Evolutionary conservation across 2,113 vertebrate genomes (phyloP).

Genomic region (Xiphophorus maculatus): DNA sequence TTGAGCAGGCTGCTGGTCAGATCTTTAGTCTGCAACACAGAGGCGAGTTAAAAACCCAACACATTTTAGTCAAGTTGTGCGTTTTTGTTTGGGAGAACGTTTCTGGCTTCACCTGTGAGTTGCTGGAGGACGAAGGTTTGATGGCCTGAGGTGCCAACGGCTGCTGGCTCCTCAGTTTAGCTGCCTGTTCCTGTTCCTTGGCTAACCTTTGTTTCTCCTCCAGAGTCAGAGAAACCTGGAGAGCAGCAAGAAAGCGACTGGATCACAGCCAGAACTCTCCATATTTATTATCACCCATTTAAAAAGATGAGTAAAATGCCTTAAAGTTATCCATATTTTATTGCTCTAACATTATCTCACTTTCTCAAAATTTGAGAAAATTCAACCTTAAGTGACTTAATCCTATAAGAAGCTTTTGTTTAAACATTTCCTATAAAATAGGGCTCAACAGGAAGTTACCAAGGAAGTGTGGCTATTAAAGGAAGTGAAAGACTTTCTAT

Average conservation of each 20-base stretch:
- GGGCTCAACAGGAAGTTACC: too few species aligned
- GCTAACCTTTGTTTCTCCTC: slow-evolving; percentile 98
- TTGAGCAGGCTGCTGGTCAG: slow-evolving; percentile 93
- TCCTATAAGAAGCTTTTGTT: too few species aligned
- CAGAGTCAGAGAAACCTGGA: slow-evolving; percentile 90
- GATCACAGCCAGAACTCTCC: background rate
- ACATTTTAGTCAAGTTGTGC: background rate
- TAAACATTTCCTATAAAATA: too few species aligned
- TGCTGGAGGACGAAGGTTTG: slow-evolving; percentile 66
- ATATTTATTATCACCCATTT: background rate
- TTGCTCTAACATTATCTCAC: background rate
- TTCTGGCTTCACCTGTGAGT: slow-evolving; percentile 59
- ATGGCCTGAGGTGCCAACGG: slow-evolving; percentile 87
- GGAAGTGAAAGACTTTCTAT: too few species aligned
- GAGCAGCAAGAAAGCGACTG: slow-evolving; percentile 2
- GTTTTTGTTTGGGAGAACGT: background rate
- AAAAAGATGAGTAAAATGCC: background rate
- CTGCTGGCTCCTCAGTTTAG: slow-evolving; percentile 93
- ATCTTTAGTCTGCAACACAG: slow-evolving; percentile 88
- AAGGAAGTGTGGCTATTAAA: too few species aligned
- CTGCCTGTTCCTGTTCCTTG: slow-evolving; percentile 96
- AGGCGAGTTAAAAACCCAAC: background rate
- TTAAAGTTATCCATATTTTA: background rate
- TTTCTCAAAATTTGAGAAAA: too few species aligned
- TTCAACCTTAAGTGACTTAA: too few species aligned